phyloP scores from a whole-genome alignment of 2,888 invertebrate species.

The Merodon equestris region DNA sequence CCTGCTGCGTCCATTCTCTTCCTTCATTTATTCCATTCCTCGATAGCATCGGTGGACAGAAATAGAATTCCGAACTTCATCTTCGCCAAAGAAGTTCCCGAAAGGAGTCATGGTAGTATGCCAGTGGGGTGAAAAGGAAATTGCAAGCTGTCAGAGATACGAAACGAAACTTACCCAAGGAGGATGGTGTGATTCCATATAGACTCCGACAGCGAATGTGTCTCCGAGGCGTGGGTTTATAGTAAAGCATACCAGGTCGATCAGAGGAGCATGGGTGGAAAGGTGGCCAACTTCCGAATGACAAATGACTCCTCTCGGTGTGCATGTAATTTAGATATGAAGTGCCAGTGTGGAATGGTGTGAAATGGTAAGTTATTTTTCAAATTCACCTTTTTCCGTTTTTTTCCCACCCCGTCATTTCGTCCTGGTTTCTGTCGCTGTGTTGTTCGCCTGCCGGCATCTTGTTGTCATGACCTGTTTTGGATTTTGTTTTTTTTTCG shows the following conservation, averaged over 20 bases:
- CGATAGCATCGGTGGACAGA: conserved; percentile 26
- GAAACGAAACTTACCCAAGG: conserved; percentile 63
- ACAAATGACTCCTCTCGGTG: conserved; percentile 71
- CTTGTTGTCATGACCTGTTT: conserved; percentile 49
- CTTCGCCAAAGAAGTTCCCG: background rate
- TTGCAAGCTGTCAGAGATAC: conserved; percentile 70
- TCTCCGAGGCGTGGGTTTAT: conserved; percentile 14
- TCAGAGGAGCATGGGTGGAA: conserved; percentile 6
- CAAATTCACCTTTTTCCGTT: conserved; percentile 65
- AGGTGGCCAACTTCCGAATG: conserved; percentile 55
- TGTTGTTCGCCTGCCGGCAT: conserved; percentile 21
- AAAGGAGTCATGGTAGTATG: background rate
- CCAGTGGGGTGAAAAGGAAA: conserved; percentile 61
- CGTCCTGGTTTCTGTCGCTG: too few relatives aligned
- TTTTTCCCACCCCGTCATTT: too few relatives aligned
- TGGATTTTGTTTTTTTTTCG: conserved; percentile 27
- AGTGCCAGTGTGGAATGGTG: conserved; percentile 65
- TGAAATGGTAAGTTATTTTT: conserved; percentile 68
- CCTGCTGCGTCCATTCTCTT: too few relatives aligned
- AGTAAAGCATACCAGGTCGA: conserved; percentile 22
- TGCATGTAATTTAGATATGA: conserved; percentile 72
- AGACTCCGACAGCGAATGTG: background rate
- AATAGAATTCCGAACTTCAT: conserved; percentile 49
- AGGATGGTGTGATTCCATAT: conserved; percentile 38
- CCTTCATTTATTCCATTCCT: conserved; percentile 38